Base-by-base conservation (phyloP, 2,797 vertebrate genomes). In the Danio tinwini region DNA sequence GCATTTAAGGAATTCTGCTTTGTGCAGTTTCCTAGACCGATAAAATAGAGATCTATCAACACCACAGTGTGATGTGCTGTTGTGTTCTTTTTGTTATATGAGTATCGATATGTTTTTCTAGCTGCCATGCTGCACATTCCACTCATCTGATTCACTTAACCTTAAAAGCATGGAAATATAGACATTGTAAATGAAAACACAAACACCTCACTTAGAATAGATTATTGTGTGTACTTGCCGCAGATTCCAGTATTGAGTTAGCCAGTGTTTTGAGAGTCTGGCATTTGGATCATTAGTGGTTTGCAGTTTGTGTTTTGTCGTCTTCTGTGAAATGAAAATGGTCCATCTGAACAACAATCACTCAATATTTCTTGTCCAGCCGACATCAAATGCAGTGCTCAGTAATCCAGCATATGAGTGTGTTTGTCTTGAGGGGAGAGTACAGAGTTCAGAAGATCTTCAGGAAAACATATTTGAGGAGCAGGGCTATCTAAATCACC, bases 1-100 rank as follows among this genome's bases (percentile, higher is more conserved):
- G 50, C 70, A 75, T 81, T 78, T 65, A 58, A 40, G 21, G 56
- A 64, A 74, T 85, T 88, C 80, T 76, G 55, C 42, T 80, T 73
- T 1, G 29, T 59, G 55, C 19, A 44, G 47, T 78, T 85, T 77
- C 68, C 40, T 65, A 65, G 19, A 75, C 4, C 45, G 40, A 52
- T 39, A 79, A 58, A 76, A 71, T 29, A 67, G 21, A 44, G n/a
- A 74, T 52, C 37, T 37, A 68, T 69, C 17, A 40, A 47, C 56
- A 47, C 11, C 56, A 39, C 10, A 47, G 11, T 62, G 53, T 53
- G 44, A 64, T 76, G 19, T 6, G 29, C 40, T 58, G 10, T 29
- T 68, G 7, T 16, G 67, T n/a, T 40, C 21, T 47, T 47, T 2
- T 47, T 7, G 45, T 47, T 12, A 2, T 12, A 47, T 7, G 45